Conservation (phyloP, 2,113 vertebrate genomes). For the Dromas ardeola region DNA sequence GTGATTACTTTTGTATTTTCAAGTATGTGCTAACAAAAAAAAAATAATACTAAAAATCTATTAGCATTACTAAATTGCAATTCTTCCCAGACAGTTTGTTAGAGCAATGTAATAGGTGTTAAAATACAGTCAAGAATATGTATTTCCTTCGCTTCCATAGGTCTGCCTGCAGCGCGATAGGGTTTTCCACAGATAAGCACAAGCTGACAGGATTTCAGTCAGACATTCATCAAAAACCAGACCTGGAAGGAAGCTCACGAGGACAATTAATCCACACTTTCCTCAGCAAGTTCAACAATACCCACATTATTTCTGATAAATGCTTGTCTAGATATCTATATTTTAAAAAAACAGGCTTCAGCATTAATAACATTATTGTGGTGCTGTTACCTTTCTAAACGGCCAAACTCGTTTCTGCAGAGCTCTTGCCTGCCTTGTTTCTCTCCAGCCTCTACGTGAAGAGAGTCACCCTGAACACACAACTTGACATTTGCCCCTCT, state of each 20-base stretch:
- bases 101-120: background rate
- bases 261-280: background rate
- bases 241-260: background rate
- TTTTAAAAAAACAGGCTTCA: background rate
- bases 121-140: background rate
- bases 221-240: background rate
- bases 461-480: background rate
- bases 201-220: background rate
- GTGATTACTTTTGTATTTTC: background rate
- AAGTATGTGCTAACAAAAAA: background rate
- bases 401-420: background rate
- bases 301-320: accelerated
- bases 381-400: background rate
- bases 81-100: background rate
- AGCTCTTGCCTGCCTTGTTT: background rate
- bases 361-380: background rate
- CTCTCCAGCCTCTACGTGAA: background rate
- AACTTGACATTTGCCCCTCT: background rate
- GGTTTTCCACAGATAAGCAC: background rate
- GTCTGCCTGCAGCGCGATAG: accelerated
- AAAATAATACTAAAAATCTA: background rate
- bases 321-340: background rate
- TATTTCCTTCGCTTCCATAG: background rate
- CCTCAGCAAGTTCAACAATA: background rate
- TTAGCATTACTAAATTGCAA: background rate